Evolutionary conservation across 2,888 invertebrate genomes (phyloP).

Genomic region (Calliscelio sp.): DNA sequence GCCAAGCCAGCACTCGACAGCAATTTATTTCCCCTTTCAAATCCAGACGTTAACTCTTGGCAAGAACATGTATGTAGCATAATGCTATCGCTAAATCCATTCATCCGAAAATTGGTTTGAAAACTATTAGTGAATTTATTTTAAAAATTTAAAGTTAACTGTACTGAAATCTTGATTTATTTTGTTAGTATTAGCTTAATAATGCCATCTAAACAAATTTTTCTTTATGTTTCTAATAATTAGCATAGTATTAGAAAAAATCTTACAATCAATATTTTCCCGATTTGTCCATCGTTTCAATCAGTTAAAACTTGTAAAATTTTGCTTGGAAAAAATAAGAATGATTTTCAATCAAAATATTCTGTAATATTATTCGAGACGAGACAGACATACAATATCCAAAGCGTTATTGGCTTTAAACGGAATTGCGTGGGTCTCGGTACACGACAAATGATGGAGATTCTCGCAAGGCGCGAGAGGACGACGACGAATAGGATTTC

Average conservation of each 20-base stretch:
- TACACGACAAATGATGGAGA: conserved; percentile 64
- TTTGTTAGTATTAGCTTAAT: no score
- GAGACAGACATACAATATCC: conserved; percentile 69
- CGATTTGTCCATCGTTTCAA: background rate
- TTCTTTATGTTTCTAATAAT: no score
- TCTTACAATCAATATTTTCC: no score
- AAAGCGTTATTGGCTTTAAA: conserved; percentile 77
- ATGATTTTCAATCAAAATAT: conserved; percentile 26
- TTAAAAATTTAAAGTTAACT: no score
- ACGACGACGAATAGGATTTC: conserved; percentile 73
- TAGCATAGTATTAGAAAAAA: no score
- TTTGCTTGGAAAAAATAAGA: background rate
- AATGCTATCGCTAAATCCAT: conserved; percentile 29
- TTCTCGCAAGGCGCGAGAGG: conserved; percentile 73
- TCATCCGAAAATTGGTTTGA: no score
- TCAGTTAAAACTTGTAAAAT: background rate
- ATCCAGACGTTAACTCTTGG: conserved; percentile 29
- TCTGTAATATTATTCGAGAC: conserved; percentile 26
- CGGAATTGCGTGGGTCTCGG: conserved; percentile 68
- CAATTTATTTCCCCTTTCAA: conserved; percentile 33
- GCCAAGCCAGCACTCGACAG: conserved; percentile 71
- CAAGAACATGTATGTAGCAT: conserved; percentile 2
- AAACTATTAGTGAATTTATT: no score
- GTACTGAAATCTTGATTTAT: no score
- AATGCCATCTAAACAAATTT: no score